A percentile compares a stretch with the other conserved stretches of the same genome.
Conservation (phyloP, 2,888 invertebrate genomes). For the Thereva nobilitata region DNA sequence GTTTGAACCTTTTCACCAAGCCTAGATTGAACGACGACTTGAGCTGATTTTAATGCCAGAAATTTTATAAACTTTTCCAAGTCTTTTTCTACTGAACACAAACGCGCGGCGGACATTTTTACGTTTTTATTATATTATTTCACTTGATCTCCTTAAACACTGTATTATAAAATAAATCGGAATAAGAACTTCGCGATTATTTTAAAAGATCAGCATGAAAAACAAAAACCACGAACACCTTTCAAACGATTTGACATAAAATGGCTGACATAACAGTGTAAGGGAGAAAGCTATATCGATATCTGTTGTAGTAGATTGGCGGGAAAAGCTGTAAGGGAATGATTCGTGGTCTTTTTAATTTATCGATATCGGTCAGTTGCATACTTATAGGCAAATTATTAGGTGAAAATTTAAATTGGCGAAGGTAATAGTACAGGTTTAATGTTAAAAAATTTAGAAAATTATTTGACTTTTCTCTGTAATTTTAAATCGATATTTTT, state of each 20-base stretch:
- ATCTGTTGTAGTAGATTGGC: no score
- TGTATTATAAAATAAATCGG: not conserved
- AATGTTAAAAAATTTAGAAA: no score
- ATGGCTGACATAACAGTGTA: conserved; percentile 9
- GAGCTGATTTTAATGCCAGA: conserved; percentile 83
- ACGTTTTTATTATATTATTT: not conserved
- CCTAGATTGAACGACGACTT: conserved; percentile 90
- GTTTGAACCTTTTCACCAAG: conserved; percentile 84
- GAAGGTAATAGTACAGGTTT: no score
- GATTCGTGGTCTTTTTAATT: no score
- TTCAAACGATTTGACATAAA: conserved; percentile 32
- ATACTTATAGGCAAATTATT: no score
- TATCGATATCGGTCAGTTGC: no score
- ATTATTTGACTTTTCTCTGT: no score
- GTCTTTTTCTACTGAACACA: conserved; percentile 69
- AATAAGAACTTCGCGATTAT: not conserved
- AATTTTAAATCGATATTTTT: no score
- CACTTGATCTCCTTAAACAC: conserved; percentile 13
- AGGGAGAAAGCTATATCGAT: no score
- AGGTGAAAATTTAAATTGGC: no score
- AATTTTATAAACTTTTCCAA: conserved; percentile 89
- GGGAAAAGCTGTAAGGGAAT: no score
- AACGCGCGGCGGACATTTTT: conserved; percentile 53
- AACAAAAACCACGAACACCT: conserved; percentile 19
- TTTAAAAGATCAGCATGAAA: not conserved